Percentiles rank a stretch among this genome's conserved stretches.
Conservation (phyloP, 2,888 invertebrate genomes). For the Mesorhabditis spiculigera region DNA sequence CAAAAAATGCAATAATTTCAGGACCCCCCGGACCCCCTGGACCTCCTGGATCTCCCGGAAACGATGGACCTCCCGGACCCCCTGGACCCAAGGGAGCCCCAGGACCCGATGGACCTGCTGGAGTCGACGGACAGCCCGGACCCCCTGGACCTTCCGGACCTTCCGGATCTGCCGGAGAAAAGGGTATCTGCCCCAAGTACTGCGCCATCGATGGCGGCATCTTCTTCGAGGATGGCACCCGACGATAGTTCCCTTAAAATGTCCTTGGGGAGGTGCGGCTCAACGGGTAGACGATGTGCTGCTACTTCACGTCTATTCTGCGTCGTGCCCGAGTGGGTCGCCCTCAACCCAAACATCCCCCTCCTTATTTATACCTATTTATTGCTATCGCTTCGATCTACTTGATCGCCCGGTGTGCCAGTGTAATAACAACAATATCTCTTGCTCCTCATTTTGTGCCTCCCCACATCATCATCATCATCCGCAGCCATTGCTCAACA, state of each 20-base stretch:
- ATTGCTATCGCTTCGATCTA: no score
- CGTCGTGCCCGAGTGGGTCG: no score
- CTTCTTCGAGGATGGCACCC: slow-evolving; percentile 5
- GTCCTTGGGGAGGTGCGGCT: no score
- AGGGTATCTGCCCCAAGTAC: slow-evolving; percentile 47
- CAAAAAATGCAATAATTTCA: neutral
- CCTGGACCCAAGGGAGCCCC: slow-evolving; percentile 45
- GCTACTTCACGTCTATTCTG: no score
- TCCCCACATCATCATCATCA: no score
- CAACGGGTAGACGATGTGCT: no score
- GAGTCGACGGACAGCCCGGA: slow-evolving; percentile 43
- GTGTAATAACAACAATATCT: no score
- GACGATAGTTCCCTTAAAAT: neutral
- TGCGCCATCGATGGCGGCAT: slow-evolving; percentile 1
- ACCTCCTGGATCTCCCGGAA: slow-evolving; percentile 45
- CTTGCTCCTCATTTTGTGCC: no score
- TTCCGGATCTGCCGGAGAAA: slow-evolving; percentile 39
- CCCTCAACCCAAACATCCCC: no score
- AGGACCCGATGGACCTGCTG: slow-evolving; percentile 43
- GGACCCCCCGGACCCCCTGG: slow-evolving; percentile 42
- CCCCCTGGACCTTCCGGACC: slow-evolving; percentile 47
- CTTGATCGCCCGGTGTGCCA: no score
- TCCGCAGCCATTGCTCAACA: no score
- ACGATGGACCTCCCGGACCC: slow-evolving; percentile 52
- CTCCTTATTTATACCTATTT: no score